Conservation (phyloP, 2,797 vertebrate species). For the Notolabrus celidotus region DNA sequence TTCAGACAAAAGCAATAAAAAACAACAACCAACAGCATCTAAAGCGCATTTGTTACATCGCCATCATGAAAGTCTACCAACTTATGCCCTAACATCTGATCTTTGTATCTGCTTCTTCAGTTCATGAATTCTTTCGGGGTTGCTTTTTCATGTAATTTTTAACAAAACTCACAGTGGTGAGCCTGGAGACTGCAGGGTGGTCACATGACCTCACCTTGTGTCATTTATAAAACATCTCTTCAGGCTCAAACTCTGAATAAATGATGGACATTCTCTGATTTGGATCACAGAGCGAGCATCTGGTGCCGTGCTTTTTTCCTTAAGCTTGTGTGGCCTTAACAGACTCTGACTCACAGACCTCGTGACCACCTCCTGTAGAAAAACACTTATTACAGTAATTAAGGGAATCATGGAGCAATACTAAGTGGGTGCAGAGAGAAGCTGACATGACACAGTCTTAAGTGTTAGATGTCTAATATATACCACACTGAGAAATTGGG, state of each 20-base stretch:
- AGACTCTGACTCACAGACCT: slow-evolving; percentile 76
- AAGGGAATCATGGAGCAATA: slow-evolving; percentile 74
- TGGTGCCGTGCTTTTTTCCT: slow-evolving; percentile 56
- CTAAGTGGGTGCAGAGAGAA: slow-evolving; percentile 36
- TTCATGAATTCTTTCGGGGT: too few relatives aligned
- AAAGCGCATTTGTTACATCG: too few relatives aligned
- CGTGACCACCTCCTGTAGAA: slow-evolving; percentile 75
- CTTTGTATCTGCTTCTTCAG: too few relatives aligned
- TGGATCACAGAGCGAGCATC: slow-evolving; percentile 65
- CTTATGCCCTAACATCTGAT: too few relatives aligned
- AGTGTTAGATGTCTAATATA: slow-evolving; percentile 29
- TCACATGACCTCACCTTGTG: slow-evolving; percentile 12
- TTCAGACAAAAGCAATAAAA: too few relatives aligned
- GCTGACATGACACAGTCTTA: slow-evolving; percentile 40
- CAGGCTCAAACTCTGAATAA: slow-evolving; percentile 50
- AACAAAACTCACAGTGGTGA: background rate
- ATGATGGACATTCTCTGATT: slow-evolving; percentile 58
- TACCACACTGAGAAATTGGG: slow-evolving; percentile 44
- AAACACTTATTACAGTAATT: slow-evolving; percentile 83
- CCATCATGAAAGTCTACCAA: too few relatives aligned
- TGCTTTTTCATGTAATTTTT: background rate
- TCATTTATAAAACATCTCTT: slow-evolving; percentile 66
- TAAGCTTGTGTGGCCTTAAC: slow-evolving; percentile 70
- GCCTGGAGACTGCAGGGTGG: slow-evolving; percentile 33
- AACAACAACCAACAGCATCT: too few relatives aligned